Percentiles rank a stretch among this genome's conserved stretches.
These are phyloP conservation scores for Pteronotus mesoamericanus DNA, from an alignment of 2,797 vertebrate genomes.

Conservation along the genomic window DNA sequence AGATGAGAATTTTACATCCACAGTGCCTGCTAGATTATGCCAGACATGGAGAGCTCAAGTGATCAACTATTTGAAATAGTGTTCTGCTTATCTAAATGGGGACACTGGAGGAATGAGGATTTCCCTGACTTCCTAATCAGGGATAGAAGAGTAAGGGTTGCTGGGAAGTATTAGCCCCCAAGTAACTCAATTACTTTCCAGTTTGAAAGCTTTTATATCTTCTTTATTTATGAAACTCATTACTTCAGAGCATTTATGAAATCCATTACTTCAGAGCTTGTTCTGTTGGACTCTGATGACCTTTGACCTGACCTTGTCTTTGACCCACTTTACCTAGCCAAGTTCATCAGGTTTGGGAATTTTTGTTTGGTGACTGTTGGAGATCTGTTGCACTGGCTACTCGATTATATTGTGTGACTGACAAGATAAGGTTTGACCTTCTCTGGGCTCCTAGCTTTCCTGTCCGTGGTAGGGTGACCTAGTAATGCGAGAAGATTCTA, in stretches of 20 bases:
- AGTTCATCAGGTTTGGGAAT: background rate
- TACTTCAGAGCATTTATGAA: background rate
- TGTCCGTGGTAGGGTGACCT: background rate
- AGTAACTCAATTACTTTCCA: background rate
- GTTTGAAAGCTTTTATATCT: background rate
- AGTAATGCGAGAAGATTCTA: background rate
- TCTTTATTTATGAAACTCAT: slow-evolving; percentile 9
- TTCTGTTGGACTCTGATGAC: background rate
- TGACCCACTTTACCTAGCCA: background rate
- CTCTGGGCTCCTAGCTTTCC: background rate
- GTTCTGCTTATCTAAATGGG: background rate
- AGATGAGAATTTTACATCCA: background rate
- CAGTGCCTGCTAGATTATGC: background rate
- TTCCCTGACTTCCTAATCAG: background rate
- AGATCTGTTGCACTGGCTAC: background rate
- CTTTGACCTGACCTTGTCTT: slow-evolving; percentile 3
- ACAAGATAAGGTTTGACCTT: background rate
- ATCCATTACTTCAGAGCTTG: background rate
- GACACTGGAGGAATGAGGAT: background rate
- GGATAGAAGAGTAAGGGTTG: background rate
- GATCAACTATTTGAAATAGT: background rate
- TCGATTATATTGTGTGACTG: background rate
- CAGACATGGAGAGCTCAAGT: background rate
- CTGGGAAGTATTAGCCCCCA: background rate
- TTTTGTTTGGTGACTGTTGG: background rate